Evolutionary conservation across 2,113 vertebrate genomes (phyloP), one percentile per base, ranked within the genome.

Genomic region (Erythrocercus mccallii): DNA sequence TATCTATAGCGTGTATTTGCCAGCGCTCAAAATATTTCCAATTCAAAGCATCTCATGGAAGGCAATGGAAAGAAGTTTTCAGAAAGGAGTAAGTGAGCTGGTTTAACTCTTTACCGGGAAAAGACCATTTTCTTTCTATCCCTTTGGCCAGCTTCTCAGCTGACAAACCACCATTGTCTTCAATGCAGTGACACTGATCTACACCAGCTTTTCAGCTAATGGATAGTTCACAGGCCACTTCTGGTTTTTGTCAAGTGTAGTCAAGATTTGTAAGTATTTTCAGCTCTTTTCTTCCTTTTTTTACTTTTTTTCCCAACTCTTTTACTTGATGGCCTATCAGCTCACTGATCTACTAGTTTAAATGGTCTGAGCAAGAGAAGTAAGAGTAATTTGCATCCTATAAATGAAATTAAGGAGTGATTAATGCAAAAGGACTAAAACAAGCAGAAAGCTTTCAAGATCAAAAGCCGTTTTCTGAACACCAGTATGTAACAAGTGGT

Each of bases 111-210:
- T 88, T 76, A 12, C 71, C 81, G 70, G 78, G 38, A 90, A 95
- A 93, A 88, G 71, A 74, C 64, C 74, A 21, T 93, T 94, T 95
- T 97, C 70, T 37, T 77, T 95, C 92, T 92, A 44, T 90, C 85
- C n/a, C 3, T 77, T 91, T 83, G 85, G 58, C 82, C 74, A 77
- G 51, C 62, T 73, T 93, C 92, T 96, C 74, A 86, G 64, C 81
- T 93, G 96, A 92, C 85, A 96, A 95, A 73, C 90, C 81, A 92
- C 78, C 68, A 96, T 88, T 96, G 94, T 97, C 87, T 95, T 93
- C 93, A 83, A 47, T 58, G 81, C 84, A 88, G 58, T 89, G 81
- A 96, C 87, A 81, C 78, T 96, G 94, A 96, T 96, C 95, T 92
- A 83, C 90, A 94, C 93, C 94, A 96, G 90, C 94, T 92, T 94